These are phyloP conservation scores for Chelonus formosanus DNA, from an alignment of 2,888 invertebrate species.

Conservation along the genomic window DNA sequence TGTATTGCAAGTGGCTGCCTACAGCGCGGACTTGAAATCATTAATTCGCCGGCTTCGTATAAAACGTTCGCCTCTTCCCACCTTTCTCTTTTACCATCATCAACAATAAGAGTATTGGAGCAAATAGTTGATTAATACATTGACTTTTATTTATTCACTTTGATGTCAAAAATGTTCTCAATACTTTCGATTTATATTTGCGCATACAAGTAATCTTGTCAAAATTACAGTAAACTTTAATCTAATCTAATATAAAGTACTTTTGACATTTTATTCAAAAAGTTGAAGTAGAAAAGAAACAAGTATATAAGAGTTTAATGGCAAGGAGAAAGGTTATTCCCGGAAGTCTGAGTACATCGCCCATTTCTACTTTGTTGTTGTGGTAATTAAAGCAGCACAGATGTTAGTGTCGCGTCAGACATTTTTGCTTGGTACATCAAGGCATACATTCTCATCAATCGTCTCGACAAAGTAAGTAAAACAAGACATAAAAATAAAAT, in stretches of 20 bases:
- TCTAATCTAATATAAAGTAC: too few species aligned
- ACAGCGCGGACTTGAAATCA: slow-evolving; percentile 47
- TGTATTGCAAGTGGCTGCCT: slow-evolving; percentile 51
- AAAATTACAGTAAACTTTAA: too few species aligned
- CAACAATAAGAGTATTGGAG: background rate
- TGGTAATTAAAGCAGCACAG: background rate
- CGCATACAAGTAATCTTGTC: background rate
- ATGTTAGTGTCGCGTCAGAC: background rate
- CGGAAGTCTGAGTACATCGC: background rate
- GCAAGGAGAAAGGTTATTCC: slow-evolving; percentile 1
- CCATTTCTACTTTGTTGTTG: slow-evolving; percentile 14
- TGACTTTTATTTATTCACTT: background rate
- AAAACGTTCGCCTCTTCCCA: background rate
- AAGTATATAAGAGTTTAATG: slow-evolving; percentile 3
- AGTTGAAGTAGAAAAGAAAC: background rate
- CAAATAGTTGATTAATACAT: too few species aligned
- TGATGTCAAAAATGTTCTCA: too few species aligned
- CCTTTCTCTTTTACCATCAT: slow-evolving; percentile 16
- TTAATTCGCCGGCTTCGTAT: slow-evolving; percentile 46
- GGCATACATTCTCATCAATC: too few species aligned
- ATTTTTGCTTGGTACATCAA: too few species aligned
- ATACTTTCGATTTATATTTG: background rate
- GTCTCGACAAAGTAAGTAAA: slow-evolving; percentile 1
- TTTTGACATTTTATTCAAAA: too few species aligned
- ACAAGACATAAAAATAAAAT: slow-evolving; percentile 6